Base-by-base conservation (phyloP, 2,113 vertebrate genomes). In the Cyanistes caeruleus region DNA sequence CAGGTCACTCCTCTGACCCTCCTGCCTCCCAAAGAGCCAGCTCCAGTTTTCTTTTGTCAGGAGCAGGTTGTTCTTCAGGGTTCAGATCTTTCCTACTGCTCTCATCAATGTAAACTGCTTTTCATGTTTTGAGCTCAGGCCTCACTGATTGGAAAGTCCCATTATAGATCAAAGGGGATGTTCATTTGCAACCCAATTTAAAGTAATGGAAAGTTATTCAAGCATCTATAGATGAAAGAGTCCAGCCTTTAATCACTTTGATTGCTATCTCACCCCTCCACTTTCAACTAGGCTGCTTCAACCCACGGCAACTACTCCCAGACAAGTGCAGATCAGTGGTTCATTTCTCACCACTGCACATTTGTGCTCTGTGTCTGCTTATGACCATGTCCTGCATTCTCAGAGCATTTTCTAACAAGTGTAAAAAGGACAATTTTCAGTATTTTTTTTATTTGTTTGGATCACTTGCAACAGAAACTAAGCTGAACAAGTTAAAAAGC, bases 141-240 rank as follows among this genome's bases (percentile, higher is more conserved):
- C 74, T 84, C 27, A 7, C 51, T 21, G 69, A 62, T 28, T 81
- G 59, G 73, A 53, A 95, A 78, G 82, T 31, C 69, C 60, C 92
- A 65, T 87, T 84, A 81, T 4, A 93, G 60, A 74, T 84, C 82
- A 89, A 87, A 94, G 69, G 60, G 30, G 55, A 72, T 46, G 43
- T 55, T 63, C 78, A 84, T 37, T 59, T 72, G 74, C 65, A 70
- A 78, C 69, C 39, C 74, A 84, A 14, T 55, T 91, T 78, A 75
- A 90, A 75, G 60, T 87, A 82, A 79, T 37, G 70, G 43, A 70
- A 95, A 93, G 65, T 85, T 85, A 89, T 55, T 72, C 43, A 79
- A 51, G 58, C 70, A 79, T 25, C 60, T 53, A 7, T 6, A 90
- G 85, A 67, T 59, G 69, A 82, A 87, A 84, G 70, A 72, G 82